A percentile compares a stretch with the other conserved stretches of the same genome.
phyloP scores from a whole-genome alignment of 2,113 vertebrate species.

The Hystrix cristata region DNA sequence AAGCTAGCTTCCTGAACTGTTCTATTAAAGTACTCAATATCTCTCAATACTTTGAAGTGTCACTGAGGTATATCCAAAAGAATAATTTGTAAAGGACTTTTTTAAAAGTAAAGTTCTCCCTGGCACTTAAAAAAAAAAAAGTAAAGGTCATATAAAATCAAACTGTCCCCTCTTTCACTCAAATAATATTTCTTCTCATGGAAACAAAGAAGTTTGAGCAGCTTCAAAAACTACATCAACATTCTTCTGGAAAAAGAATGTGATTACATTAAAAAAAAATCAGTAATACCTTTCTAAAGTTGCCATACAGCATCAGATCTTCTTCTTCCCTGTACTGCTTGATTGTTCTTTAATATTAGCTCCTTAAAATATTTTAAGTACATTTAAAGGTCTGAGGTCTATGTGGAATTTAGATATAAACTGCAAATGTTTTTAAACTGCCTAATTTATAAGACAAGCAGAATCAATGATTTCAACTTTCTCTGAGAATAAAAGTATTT shows the following conservation, averaged over 20 bases:
- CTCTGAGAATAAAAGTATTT: background rate
- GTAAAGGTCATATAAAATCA: slow-evolving; percentile 12
- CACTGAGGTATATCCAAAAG: background rate
- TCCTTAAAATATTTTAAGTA: slow-evolving; percentile 33
- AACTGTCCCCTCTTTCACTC: background rate
- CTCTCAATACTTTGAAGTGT: background rate
- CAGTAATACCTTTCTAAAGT: background rate
- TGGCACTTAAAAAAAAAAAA: background rate
- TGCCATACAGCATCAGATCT: background rate
- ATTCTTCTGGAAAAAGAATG: background rate
- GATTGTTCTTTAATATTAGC: slow-evolving; percentile 23
- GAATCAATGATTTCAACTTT: background rate
- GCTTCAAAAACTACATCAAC: background rate
- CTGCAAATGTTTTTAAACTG: background rate
- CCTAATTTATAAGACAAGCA: background rate
- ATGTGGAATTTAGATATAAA: slow-evolving; percentile 34
- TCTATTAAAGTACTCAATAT: background rate
- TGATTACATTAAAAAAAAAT: background rate
- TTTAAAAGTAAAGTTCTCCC: background rate
- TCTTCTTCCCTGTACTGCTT: background rate
- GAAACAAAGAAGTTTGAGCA: background rate
- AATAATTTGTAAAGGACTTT: slow-evolving; percentile 17
- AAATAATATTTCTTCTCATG: slow-evolving; percentile 15
- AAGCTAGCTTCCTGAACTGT: slow-evolving; percentile 35
- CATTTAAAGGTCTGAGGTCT: background rate